Conservation (phyloP, 1,140 invertebrate genomes). For the Goniozus legneri region DNA sequence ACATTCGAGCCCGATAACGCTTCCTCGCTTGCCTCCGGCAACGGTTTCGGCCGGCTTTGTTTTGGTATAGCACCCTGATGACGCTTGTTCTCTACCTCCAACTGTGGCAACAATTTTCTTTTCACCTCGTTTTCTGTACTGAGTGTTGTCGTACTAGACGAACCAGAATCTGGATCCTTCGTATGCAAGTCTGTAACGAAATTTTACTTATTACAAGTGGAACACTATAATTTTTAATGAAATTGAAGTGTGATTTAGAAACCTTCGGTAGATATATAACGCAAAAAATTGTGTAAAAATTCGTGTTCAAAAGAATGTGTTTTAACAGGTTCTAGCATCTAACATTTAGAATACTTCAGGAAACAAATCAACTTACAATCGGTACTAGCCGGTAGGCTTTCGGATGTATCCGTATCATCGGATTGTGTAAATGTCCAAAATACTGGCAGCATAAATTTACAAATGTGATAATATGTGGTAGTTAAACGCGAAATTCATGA, state of each 20-base stretch:
- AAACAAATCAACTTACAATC: constrained; percentile 50
- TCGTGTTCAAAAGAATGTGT: too few relatives aligned
- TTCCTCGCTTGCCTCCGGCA: constrained; percentile 33
- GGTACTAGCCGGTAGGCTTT: constrained; percentile 50
- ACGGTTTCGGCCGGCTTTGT: constrained; percentile 48
- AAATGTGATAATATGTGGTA: constrained; percentile 29
- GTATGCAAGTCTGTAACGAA: constrained; percentile 40
- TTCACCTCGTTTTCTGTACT: constrained; percentile 57
- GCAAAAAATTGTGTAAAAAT: too few relatives aligned
- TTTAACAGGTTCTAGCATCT: constrained; percentile 1
- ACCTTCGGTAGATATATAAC: background rate
- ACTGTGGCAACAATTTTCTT: constrained; percentile 41
- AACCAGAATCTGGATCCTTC: constrained; percentile 54
- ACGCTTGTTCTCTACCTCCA: constrained; percentile 43
- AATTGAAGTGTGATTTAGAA: too few relatives aligned
- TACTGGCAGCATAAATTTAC: constrained; percentile 47
- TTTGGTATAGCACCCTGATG: constrained; percentile 74
- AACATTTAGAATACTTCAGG: constrained; percentile 18
- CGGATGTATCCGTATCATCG: constrained; percentile 53
- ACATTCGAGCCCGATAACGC: too few relatives aligned
- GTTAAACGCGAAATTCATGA: too few relatives aligned
- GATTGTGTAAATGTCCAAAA: constrained; percentile 52
- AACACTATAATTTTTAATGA: too few relatives aligned
- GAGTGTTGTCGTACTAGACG: constrained; percentile 55
- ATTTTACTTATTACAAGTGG: too few relatives aligned